Evolutionary conservation across 1,140 invertebrate species (phyloP).

Genomic region (Hermetia illucens): DNA sequence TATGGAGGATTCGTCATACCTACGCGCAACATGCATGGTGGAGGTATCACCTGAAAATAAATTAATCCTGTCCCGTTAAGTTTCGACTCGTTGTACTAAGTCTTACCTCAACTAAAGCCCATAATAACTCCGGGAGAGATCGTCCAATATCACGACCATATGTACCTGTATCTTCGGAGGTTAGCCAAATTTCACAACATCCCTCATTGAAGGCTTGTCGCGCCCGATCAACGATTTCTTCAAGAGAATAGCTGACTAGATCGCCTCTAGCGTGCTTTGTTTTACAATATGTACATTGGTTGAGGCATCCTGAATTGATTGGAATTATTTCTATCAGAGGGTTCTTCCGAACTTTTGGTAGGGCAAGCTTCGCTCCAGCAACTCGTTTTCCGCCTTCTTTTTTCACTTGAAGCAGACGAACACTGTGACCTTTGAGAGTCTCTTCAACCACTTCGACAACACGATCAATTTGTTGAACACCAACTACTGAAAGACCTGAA

Average conservation of each 20-base stretch:
- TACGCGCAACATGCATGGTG: slow-evolving; percentile 72
- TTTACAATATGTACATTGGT: slow-evolving; percentile 98
- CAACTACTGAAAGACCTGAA: slow-evolving; percentile 52
- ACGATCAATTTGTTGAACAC: slow-evolving; percentile 94
- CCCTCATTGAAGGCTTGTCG: slow-evolving; percentile 82
- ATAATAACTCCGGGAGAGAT: slow-evolving; percentile 73
- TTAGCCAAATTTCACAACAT: slow-evolving; percentile 95
- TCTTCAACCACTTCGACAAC: slow-evolving; percentile 99
- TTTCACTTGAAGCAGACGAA: slow-evolving; percentile 64
- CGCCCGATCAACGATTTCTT: slow-evolving; percentile 66
- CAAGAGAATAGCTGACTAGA: slow-evolving; percentile 81
- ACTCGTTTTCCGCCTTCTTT: slow-evolving; percentile 63
- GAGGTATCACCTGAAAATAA: slow-evolving; percentile 54
- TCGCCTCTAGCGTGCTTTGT: slow-evolving; percentile 96
- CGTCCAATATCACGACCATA: slow-evolving; percentile 91
- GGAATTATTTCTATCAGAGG: slow-evolving; percentile 95
- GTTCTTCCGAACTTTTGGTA: slow-evolving; percentile 93
- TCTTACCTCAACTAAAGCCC: slow-evolving; percentile 56
- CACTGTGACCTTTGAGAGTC: slow-evolving; percentile 71
- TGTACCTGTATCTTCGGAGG: slow-evolving; percentile 94
- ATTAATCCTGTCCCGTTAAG: neutral
- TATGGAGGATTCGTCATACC: slow-evolving; percentile 99
- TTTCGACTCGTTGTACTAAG: neutral
- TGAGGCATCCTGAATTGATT: slow-evolving; percentile 94
- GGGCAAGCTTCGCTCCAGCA: slow-evolving; percentile 68